A percentile compares a stretch with the other conserved stretches of the same genome.
Evolutionary conservation across 2,797 vertebrate genomes (phyloP).

Genomic region (Syngnathus acus): DNA sequence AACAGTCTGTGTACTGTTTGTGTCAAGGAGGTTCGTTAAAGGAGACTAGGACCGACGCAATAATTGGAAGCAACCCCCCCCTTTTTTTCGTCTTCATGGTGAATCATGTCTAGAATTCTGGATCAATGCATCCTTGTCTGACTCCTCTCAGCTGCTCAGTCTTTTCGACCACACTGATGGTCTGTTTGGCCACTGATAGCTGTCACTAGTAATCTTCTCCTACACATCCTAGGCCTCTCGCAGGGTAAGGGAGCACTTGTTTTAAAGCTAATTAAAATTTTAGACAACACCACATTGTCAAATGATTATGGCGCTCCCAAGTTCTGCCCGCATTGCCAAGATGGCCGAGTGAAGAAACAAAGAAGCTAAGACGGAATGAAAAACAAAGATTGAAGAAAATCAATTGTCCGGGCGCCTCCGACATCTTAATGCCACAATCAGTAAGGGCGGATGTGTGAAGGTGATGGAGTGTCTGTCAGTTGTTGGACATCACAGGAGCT

Average conservation of each 20-base stretch:
- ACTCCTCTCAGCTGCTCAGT: conserved; percentile 27
- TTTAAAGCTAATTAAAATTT: conserved; percentile 67
- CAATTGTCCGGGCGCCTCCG: conserved; percentile 65
- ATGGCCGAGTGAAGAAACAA: conserved; percentile 44
- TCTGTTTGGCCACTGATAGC: conserved; percentile 46
- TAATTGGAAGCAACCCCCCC: conserved; percentile 29
- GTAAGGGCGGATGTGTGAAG: conserved; percentile 52
- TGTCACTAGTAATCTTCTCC: conserved; percentile 60
- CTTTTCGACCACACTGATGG: conserved; percentile 44
- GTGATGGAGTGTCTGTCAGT: conserved; percentile 69
- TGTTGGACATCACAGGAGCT: conserved; percentile 64
- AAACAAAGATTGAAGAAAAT: conserved; percentile 46
- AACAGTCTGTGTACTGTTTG: not conserved
- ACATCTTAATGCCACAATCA: conserved; percentile 69
- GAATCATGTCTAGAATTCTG: not conserved
- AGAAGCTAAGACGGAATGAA: conserved; percentile 24
- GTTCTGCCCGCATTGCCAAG: conserved; percentile 38
- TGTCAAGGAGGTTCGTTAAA: not conserved
- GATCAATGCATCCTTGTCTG: conserved; percentile 25
- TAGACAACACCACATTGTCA: conserved; percentile 53
- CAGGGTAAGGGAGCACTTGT: conserved; percentile 33
- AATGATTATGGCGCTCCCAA: conserved; percentile 44
- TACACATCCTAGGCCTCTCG: conserved; percentile 36
- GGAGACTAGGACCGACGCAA: not conserved
- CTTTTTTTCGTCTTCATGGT: conserved; percentile 10